A percentile compares a stretch with the other conserved stretches of the same genome.
phyloP scores from a whole-genome alignment of 2,888 invertebrate species.

The Drosophila birchii region DNA sequence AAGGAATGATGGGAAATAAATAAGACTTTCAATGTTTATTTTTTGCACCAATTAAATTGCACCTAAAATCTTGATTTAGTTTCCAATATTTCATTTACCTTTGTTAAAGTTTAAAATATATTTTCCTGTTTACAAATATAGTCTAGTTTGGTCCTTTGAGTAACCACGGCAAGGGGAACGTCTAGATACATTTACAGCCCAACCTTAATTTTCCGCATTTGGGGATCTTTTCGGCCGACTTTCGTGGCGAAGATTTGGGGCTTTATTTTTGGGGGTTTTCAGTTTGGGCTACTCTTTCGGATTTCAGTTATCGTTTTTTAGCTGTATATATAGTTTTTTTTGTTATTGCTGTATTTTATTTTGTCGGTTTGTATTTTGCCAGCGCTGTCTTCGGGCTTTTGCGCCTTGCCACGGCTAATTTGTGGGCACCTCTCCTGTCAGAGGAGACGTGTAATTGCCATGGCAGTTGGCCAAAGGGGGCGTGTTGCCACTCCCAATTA shows the following conservation, averaged over 20 bases:
- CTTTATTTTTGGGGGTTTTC: slow-evolving; percentile 19
- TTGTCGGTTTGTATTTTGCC: slow-evolving; percentile 15
- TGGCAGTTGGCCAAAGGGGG: slow-evolving; percentile 46
- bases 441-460: slow-evolving; percentile 52
- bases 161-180: slow-evolving; percentile 5
- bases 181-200: slow-evolving; percentile 37
- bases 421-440: slow-evolving; percentile 53
- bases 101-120: background rate
- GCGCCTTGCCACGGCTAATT: slow-evolving; percentile 49
- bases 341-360: slow-evolving; percentile 9
- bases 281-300: slow-evolving; percentile 30
- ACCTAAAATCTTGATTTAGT: too few relatives aligned
- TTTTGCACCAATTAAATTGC: too few relatives aligned
- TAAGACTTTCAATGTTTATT: too few relatives aligned
- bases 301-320: slow-evolving; percentile 27
- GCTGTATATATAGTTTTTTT: background rate
- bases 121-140: background rate
- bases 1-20: too few relatives aligned
- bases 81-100: background rate
- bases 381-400: slow-evolving; percentile 28
- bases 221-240: slow-evolving; percentile 43
- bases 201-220: slow-evolving; percentile 60
- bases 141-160: background rate
- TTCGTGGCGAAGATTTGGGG: slow-evolving; percentile 27
- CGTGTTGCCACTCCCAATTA: slow-evolving; percentile 57